Evolutionary conservation across 53 echinoderm and acorn worm genomes (phyloP).

Genomic region (Actinopyga echinites): DNA sequence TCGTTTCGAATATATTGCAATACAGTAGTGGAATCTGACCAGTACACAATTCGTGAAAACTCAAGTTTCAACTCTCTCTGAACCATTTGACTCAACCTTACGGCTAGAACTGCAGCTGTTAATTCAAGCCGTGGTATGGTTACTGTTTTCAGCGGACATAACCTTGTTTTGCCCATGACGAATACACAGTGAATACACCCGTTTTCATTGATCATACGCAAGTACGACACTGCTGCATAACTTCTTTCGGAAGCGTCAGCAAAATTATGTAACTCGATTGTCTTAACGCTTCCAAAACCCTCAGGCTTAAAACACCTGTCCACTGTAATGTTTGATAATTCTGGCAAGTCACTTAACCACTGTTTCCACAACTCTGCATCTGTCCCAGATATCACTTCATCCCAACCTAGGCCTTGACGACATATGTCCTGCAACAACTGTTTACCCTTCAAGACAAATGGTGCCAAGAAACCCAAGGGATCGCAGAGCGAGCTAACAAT

Average conservation of each 20-base stretch:
- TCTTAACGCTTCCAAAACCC: not conserved
- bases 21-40: not conserved
- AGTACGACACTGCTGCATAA: conserved; percentile 59
- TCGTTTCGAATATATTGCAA: not conserved
- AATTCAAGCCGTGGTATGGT: not conserved
- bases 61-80: not conserved
- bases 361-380: conserved; percentile 1
- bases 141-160: conserved; percentile 51
- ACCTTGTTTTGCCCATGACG: conserved; percentile 56
- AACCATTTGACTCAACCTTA: conserved; percentile 4
- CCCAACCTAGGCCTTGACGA: conserved; percentile 53
- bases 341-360: conserved; percentile 40
- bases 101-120: not conserved
- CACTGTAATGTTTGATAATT: conserved; percentile 19
- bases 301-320: conserved; percentile 44
- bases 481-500: conserved; percentile 62
- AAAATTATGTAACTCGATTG: conserved; percentile 45
- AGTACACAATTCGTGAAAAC: not conserved
- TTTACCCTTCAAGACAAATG: conserved; percentile 58
- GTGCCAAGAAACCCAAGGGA: conserved; percentile 64
- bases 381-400: conserved; percentile 13
- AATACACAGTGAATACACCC: conserved; percentile 43
- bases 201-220: conserved; percentile 19
- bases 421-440: conserved; percentile 60
- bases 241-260: conserved; percentile 61